phyloP scores from a whole-genome alignment of 2,113 vertebrate genomes.

The Terrapene triunguis region DNA sequence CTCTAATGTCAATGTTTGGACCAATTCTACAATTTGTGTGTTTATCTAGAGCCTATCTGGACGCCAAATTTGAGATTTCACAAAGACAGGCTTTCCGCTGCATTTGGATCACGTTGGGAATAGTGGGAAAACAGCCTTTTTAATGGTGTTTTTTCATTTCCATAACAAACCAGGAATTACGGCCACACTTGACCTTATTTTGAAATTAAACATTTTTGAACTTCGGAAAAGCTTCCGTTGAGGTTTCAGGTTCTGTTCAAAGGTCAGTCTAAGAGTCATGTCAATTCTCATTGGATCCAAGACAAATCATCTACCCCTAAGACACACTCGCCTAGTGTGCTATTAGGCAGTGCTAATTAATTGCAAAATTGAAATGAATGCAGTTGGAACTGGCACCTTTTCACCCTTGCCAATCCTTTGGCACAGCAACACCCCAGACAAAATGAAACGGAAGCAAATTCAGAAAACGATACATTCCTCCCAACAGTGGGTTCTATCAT shows the following conservation, averaged over 20 bases:
- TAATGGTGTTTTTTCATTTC: background rate
- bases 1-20: background rate
- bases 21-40: background rate
- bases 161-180: background rate
- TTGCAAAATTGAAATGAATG: background rate
- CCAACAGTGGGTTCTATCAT: fast-evolving
- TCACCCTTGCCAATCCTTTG: background rate
- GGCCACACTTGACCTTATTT: background rate
- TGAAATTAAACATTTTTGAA: background rate
- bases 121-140: background rate
- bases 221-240: background rate
- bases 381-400: fast-evolving
- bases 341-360: background rate
- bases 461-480: background rate
- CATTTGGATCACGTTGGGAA: background rate
- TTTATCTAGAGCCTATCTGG: background rate
- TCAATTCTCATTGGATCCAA: background rate
- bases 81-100: background rate
- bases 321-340: background rate
- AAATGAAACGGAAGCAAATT: background rate
- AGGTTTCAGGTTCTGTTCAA: background rate
- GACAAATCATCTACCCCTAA: background rate
- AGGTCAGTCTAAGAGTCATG: background rate
- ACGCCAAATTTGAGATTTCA: background rate
- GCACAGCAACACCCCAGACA: background rate